Conservation (phyloP, 2,797 vertebrate genomes). For the Arnoldichthys spilopterus region DNA sequence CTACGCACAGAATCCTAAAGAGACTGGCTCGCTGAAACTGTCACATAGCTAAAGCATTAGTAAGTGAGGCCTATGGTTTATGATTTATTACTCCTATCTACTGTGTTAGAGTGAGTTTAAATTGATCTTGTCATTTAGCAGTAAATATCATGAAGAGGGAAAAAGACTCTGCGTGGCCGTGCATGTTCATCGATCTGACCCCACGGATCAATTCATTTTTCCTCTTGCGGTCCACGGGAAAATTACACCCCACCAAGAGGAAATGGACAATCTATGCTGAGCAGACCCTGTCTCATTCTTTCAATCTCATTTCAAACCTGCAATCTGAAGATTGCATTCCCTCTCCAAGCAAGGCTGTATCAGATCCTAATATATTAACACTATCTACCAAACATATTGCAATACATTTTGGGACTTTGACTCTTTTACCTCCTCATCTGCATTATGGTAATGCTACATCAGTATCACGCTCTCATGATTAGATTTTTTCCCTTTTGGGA, state of each 20-base stretch:
- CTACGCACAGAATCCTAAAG: slow-evolving; percentile 43
- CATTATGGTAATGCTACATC: neutral
- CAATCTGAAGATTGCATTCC: slow-evolving; percentile 5
- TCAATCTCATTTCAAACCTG: slow-evolving; percentile 50
- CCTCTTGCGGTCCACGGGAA: slow-evolving; percentile 35
- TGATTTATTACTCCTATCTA: slow-evolving; percentile 61
- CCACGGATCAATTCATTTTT: slow-evolving; percentile 59
- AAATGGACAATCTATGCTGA: slow-evolving; percentile 54
- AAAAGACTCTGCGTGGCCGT: slow-evolving; percentile 48
- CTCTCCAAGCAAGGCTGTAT: slow-evolving; percentile 7
- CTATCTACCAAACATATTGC: neutral
- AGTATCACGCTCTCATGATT: slow-evolving; percentile 30
- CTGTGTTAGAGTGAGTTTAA: slow-evolving; percentile 61
- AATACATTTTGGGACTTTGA: neutral
- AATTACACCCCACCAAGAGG: slow-evolving; percentile 51
- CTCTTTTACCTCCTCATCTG: neutral
- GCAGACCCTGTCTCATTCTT: slow-evolving; percentile 47
- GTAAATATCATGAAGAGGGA: slow-evolving; percentile 60
- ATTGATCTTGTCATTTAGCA: slow-evolving; percentile 63
- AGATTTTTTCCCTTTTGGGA: slow-evolving; percentile 35
- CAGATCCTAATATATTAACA: slow-evolving; percentile 38
- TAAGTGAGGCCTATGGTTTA: slow-evolving; percentile 44
- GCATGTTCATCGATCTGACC: slow-evolving; percentile 60
- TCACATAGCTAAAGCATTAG: slow-evolving; percentile 51
- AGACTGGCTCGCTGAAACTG: slow-evolving; percentile 4